Base-by-base conservation (phyloP, 1,140 invertebrate species). In the Caenorhabditis brenneri region DNA sequence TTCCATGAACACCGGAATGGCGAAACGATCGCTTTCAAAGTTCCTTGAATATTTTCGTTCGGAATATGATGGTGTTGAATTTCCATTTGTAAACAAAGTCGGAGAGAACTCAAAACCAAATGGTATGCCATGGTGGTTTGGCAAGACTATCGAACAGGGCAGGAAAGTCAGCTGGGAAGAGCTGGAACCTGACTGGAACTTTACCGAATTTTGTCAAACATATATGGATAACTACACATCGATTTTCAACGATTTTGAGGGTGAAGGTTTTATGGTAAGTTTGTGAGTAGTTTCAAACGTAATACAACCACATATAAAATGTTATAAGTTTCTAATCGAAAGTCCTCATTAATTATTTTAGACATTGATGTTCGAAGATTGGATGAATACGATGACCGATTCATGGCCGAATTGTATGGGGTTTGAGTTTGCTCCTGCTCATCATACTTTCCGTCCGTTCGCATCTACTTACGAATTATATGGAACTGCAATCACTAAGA, bases 81-180 rank as follows among this genome's bases (percentile, higher is more conserved):
- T 74, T 19, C 65, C 65, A 74, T 74, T 42, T 46, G 36, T 74
- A 0, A 74, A 74, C n/a, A 74, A 74, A 74, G 65, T 74, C 4
- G 65, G 65, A 24, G 65, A 74, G 19, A 74, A 74, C 24, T 42
- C 36, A 24, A 6, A n/a, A 12, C 65, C 65, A 3, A 74, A 74
- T 24, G 65, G 33, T 3, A 12, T 42, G 9, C 19, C 65, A 10
- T n/a, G 42, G 0, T 74, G 65, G 65, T 74, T 74, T n/a, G 65
- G 65, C 0, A 42, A 74, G 16, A 10, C n/a, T 1, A 74, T 74
- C 12, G 7, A 42, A 6, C 29, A n/a, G 2, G 36, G 36, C 0
- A 2, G 19, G 36, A 39, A 22, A 24, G 65, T 42, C 7, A 7
- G n/a, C 0, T 39, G 33, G 19, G 65, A 74, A 0, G 36, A 39